Conservation (phyloP, 2,888 invertebrate genomes). For the Mimumesa dahlbomi region DNA sequence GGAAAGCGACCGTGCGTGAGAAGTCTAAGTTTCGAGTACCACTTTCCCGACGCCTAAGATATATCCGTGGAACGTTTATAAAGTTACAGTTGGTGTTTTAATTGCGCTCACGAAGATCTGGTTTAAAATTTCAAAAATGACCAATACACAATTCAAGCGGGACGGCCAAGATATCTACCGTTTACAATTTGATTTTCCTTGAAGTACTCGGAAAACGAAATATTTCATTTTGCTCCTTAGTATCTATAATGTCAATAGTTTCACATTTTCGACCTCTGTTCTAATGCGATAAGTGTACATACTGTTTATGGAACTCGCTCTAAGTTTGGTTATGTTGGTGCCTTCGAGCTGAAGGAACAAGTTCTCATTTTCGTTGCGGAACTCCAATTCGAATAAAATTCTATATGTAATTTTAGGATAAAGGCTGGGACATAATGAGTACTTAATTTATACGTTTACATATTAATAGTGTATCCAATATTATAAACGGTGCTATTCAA, state of each 20-base stretch:
- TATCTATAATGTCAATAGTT: constrained; percentile 9
- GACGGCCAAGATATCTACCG: constrained; percentile 62
- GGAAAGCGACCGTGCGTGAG: constrained; percentile 25
- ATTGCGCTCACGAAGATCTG: constrained; percentile 63
- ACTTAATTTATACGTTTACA: too few species aligned
- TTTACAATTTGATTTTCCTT: constrained; percentile 50
- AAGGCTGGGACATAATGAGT: too few species aligned
- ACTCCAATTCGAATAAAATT: constrained; percentile 17
- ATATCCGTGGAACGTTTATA: not conserved
- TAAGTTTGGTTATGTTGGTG: constrained; percentile 75
- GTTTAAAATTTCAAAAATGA: constrained; percentile 80
- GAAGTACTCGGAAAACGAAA: constrained; percentile 12
- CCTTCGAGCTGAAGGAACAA: constrained; percentile 67
- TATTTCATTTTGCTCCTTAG: constrained; percentile 9
- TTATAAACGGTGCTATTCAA: not conserved
- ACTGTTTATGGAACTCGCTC: constrained; percentile 59
- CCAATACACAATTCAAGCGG: constrained; percentile 78
- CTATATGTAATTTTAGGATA: too few species aligned
- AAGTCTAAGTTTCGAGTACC: constrained; percentile 40
- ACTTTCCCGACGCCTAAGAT: constrained; percentile 4
- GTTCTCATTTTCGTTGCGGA: constrained; percentile 19
- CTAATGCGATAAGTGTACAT: constrained; percentile 22
- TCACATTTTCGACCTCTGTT: constrained; percentile 5
- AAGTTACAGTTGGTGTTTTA: constrained; percentile 64
- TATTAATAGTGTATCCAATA: not conserved